These are phyloP conservation scores for Lepus europaeus DNA, from an alignment of 2,113 vertebrate species.

Conservation along the genomic window DNA sequence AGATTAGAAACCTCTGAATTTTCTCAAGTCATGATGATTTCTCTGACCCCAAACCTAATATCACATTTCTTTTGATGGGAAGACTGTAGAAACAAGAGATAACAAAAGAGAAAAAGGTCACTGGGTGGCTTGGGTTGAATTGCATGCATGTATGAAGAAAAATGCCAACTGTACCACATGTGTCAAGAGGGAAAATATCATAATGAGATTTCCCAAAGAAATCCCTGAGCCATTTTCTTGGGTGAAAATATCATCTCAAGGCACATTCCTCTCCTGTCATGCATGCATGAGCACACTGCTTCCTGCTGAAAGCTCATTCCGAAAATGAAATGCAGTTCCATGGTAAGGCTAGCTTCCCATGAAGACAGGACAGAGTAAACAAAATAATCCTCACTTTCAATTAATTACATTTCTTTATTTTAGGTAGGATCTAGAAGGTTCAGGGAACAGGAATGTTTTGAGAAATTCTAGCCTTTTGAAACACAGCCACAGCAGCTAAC, in stretches of 20 bases:
- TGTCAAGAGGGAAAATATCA: not conserved
- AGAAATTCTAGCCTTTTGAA: slow-evolving; percentile 62
- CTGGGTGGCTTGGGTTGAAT: not conserved
- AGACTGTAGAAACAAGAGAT: slow-evolving; percentile 29
- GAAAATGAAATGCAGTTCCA: slow-evolving; percentile 48
- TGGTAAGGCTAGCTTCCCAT: slow-evolving; percentile 31
- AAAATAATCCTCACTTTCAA: slow-evolving; percentile 65
- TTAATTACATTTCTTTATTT: slow-evolving; percentile 43
- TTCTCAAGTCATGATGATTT: slow-evolving; percentile 3
- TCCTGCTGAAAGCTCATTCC: slow-evolving; percentile 72
- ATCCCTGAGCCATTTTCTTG: slow-evolving; percentile 60
- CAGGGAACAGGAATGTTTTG: slow-evolving; percentile 14
- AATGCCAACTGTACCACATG: slow-evolving; percentile 8
- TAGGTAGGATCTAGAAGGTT: slow-evolving; percentile 52
- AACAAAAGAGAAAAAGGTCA: not conserved
- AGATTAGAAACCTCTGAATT: slow-evolving; percentile 54
- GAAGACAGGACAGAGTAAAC: slow-evolving; percentile 56
- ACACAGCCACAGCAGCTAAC: slow-evolving; percentile 21
- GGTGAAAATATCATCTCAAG: slow-evolving; percentile 67
- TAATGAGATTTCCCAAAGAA: slow-evolving; percentile 65
- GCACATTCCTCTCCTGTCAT: slow-evolving; percentile 70
- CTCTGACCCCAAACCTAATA: not conserved
- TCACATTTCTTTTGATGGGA: slow-evolving; percentile 43
- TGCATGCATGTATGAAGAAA: slow-evolving; percentile 55
- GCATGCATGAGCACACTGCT: slow-evolving; percentile 62